These are phyloP conservation scores for Seladonia tumulorum DNA, from an alignment of 2,888 invertebrate genomes.

Conservation along the genomic window DNA sequence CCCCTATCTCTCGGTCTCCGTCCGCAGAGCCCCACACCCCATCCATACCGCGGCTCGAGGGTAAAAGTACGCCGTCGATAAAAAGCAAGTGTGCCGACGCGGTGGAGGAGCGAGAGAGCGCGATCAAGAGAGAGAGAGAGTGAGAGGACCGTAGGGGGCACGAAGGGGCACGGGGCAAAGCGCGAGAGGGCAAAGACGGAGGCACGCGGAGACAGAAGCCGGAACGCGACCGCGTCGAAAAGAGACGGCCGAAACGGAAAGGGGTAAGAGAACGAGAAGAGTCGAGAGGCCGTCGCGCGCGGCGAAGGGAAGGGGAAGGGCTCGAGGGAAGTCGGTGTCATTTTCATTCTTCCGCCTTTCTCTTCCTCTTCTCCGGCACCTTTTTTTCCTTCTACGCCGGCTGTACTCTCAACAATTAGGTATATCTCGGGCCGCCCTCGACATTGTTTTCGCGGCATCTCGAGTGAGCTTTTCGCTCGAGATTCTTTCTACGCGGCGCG, in stretches of 20 bases:
- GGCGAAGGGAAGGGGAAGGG: conserved; percentile 38
- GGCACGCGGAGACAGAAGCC: conserved; percentile 22
- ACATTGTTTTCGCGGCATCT: conserved; percentile 75
- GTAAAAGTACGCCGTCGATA: conserved; percentile 72
- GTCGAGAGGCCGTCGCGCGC: background rate
- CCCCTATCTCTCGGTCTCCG: conserved; percentile 1
- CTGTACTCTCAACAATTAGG: conserved; percentile 74
- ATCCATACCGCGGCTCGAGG: conserved; percentile 59
- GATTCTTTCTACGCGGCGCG: conserved; percentile 67
- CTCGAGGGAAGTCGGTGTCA: conserved; percentile 72
- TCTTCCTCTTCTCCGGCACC: conserved; percentile 60
- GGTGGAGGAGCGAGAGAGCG: conserved; percentile 2
- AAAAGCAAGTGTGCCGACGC: conserved; percentile 70
- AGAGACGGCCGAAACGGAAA: conserved; percentile 33
- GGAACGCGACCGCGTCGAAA: conserved; percentile 26
- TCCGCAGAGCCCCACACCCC: conserved; percentile 31
- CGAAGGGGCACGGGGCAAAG: background rate
- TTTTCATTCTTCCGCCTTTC: conserved; percentile 69
- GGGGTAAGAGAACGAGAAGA: conserved; percentile 25
- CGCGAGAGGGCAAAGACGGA: conserved; percentile 28
- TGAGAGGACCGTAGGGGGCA: background rate
- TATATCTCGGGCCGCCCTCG: conserved; percentile 73
- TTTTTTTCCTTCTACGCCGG: conserved; percentile 61
- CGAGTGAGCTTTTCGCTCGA: conserved; percentile 75
- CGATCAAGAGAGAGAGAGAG: background rate